Base-by-base conservation (phyloP, 2,113 vertebrate genomes). In the Melospiza melodia region DNA sequence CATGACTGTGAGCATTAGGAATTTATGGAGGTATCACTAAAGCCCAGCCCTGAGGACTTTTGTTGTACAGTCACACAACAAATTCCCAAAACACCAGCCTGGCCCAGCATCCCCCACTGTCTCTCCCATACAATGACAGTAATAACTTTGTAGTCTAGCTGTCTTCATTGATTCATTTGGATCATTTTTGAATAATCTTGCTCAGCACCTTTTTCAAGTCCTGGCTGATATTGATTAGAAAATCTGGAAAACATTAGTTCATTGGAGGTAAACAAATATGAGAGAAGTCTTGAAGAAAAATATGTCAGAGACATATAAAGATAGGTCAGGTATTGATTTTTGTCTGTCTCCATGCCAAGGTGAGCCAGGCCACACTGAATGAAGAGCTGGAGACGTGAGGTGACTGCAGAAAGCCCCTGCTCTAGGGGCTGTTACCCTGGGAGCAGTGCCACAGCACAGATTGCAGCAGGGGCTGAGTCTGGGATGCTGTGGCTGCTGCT, bases 161-260 rank as follows among this genome's bases (percentile, higher is more conserved):
- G 27, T 78, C 69, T 65, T 79, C 55, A 93, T 75, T 87, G 85
- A 97, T 95, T 93, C 5, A 39, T 81, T 89, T 69, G 67, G 48
- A 88, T 85, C 20, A 63, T 48, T 93, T 95, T 91, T 67, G 55
- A 93, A 90, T 89, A 80, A 87, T 86, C 83, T 94, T 67, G 68
- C 83, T 96, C 88, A 92, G 80, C 71, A 85, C 46, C 61, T 94
- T 94, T 84, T 84, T 48, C 74, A 85, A 81, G 24, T 63, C 48
- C 83, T 82, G 44, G 58, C 69, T 85, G 49, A 87, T 92, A 94
- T 89, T 90, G 93, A 95, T 95, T 83, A 79, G 77, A 94, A 89
- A 95, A 90, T 81, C 73, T 84, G 80, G 28, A 78, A 90, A 95
- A 90, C 67, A 80, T 92, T 90, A 82, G 28, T 77, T 92, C 74